phyloP scores from a whole-genome alignment of 2,888 invertebrate genomes.

The Drosophila cracens region DNA sequence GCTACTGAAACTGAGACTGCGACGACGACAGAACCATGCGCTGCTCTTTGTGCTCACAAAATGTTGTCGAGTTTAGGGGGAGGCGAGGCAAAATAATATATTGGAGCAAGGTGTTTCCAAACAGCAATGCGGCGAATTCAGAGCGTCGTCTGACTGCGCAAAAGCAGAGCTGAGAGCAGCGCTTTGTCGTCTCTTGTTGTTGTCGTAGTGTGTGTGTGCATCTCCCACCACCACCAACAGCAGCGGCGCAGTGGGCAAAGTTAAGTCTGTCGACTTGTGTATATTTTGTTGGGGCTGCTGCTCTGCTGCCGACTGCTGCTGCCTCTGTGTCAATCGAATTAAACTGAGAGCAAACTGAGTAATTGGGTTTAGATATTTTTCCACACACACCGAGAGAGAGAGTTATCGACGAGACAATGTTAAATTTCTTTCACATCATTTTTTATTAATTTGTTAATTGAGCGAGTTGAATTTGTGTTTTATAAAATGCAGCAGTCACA shows the following conservation, averaged over 20 bases:
- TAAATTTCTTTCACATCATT: slow-evolving; percentile 52
- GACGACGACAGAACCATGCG: slow-evolving; percentile 45
- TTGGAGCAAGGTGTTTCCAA: slow-evolving; percentile 80
- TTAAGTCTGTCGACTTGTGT: slow-evolving; percentile 61
- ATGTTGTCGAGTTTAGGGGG: slow-evolving; percentile 2
- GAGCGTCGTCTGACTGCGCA: slow-evolving; percentile 61
- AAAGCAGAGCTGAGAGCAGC: slow-evolving; percentile 63
- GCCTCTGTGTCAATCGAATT: slow-evolving; percentile 77
- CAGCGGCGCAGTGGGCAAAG: slow-evolving; percentile 44
- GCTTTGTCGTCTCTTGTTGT: slow-evolving; percentile 38
- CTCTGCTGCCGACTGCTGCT: slow-evolving; percentile 49
- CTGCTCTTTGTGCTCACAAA: slow-evolving; percentile 23
- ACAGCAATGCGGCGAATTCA: slow-evolving; percentile 66
- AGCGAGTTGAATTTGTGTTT: slow-evolving; percentile 1
- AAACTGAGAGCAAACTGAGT: slow-evolving; percentile 78
- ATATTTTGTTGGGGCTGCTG: slow-evolving; percentile 54
- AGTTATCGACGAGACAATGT: slow-evolving; percentile 55
- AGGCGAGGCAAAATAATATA: slow-evolving; percentile 61
- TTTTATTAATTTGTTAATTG: slow-evolving; percentile 57
- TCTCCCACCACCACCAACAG: slow-evolving; percentile 61
- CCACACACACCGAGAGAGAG: slow-evolving; percentile 60
- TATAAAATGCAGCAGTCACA: slow-evolving; percentile 33
- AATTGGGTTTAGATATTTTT: slow-evolving; percentile 83
- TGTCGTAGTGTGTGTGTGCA: slow-evolving; percentile 40
- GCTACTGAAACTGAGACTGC: slow-evolving; percentile 46